Conservation (phyloP, 1,140 invertebrate genomes). For the Drosophila sproati region DNA sequence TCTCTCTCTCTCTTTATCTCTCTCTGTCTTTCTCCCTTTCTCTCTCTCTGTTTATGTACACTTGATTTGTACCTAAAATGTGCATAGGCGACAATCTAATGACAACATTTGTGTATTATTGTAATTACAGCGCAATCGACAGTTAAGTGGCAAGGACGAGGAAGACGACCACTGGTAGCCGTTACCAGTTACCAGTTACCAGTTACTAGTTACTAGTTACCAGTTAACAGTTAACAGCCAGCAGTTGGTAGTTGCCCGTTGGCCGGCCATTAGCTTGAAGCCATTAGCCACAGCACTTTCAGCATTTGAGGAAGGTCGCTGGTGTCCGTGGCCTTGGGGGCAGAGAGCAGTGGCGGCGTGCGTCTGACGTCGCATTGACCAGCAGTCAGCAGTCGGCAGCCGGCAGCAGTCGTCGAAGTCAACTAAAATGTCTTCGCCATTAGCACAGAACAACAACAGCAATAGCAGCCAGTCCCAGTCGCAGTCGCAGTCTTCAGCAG, state of each 20-base stretch:
- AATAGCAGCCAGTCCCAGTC: constrained; percentile 61
- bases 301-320: constrained; percentile 3
- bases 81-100: not conserved
- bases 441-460: constrained; percentile 73
- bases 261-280: not conserved
- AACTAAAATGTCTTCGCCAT: constrained; percentile 71
- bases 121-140: constrained; percentile 26
- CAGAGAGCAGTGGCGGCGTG: constrained; percentile 29
- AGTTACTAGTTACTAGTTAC: not conserved
- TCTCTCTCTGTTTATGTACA: too few species aligned
- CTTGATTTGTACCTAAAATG: not conserved
- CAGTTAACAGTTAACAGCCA: not conserved
- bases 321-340: not conserved
- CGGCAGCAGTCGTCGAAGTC: constrained; percentile 17
- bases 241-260: not conserved
- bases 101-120: constrained; percentile 1
- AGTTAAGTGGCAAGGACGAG: not conserved
- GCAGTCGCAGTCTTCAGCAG: constrained; percentile 39
- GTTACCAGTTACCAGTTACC: not conserved
- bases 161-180: constrained; percentile 2
- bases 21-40: too few species aligned
- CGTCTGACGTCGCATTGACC: constrained; percentile 36
- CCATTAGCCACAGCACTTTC: not conserved
- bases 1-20: too few species aligned
- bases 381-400: constrained; percentile 14